Evolutionary conservation across 2,797 vertebrate species (phyloP).

Genomic region (Pachyuromys duprasi): DNA sequence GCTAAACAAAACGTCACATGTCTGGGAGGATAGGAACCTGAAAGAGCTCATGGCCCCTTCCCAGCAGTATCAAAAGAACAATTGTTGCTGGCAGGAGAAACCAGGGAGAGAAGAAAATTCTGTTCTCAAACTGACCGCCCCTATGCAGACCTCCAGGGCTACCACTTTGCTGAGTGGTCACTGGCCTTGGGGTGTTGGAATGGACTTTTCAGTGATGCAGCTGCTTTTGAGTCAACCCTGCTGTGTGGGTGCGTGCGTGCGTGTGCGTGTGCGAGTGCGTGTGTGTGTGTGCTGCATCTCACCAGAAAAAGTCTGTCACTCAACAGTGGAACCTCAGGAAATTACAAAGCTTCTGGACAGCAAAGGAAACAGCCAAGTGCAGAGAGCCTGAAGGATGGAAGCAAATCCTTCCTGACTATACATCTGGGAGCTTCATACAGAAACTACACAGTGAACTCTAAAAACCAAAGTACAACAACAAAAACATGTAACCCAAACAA

Average conservation of each 20-base stretch:
- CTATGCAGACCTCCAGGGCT: neutral
- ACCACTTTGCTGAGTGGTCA: neutral
- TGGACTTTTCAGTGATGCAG: neutral
- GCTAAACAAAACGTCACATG: neutral
- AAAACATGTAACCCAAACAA: neutral
- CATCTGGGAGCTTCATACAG: neutral
- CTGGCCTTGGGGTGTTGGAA: neutral
- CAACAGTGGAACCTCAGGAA: neutral
- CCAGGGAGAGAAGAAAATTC: neutral
- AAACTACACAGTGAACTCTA: neutral
- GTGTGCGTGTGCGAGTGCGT: too few relatives aligned
- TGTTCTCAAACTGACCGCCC: neutral
- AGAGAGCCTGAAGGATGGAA: neutral
- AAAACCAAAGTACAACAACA: neutral
- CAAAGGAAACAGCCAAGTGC: neutral
- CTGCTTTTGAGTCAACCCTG: neutral
- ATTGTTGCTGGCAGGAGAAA: neutral
- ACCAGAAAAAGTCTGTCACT: neutral
- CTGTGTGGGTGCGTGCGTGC: neutral
- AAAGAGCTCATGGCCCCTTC: neutral
- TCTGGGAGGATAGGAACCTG: neutral
- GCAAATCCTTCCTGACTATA: neutral
- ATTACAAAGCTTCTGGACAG: neutral
- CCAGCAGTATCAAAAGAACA: neutral
- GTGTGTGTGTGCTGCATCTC: neutral